phyloP scores from a whole-genome alignment of 2,888 invertebrate genomes.

The Crossocerus cetratus region DNA sequence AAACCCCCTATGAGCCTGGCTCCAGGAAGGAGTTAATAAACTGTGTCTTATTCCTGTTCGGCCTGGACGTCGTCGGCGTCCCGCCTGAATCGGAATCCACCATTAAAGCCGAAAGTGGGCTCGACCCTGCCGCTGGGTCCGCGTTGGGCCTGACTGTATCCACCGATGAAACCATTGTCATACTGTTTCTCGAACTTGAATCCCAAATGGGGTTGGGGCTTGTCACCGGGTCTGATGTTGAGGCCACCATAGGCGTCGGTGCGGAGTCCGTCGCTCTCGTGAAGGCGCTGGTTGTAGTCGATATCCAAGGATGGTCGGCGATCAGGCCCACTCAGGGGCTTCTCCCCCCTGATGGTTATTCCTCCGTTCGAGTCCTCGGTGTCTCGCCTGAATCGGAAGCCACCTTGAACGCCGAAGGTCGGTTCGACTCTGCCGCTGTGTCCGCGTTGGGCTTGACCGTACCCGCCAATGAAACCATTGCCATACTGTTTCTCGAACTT shows the following conservation, averaged over 20 bases:
- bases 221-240: slow-evolving; percentile 34
- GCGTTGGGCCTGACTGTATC: slow-evolving; percentile 44
- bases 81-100: slow-evolving; percentile 32
- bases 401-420: slow-evolving; percentile 3
- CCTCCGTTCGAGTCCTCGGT: slow-evolving; percentile 47
- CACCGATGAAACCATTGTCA: slow-evolving; percentile 48
- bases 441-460: slow-evolving; percentile 39
- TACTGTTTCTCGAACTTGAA: slow-evolving; percentile 45
- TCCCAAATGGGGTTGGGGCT: slow-evolving; percentile 49
- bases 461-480: slow-evolving; percentile 50
- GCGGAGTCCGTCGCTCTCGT: slow-evolving; percentile 36
- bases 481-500: slow-evolving; percentile 43
- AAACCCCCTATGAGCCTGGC: no score
- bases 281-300: slow-evolving; percentile 50
- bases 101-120: slow-evolving; percentile 15
- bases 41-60: neutral
- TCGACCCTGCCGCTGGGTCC: slow-evolving; percentile 11
- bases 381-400: slow-evolving; percentile 30
- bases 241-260: slow-evolving; percentile 51
- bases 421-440: slow-evolving; percentile 22
- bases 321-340: slow-evolving; percentile 51
- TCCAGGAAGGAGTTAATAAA: neutral
- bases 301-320: slow-evolving; percentile 49
- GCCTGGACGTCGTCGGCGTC: slow-evolving; percentile 2
- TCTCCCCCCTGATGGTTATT: slow-evolving; percentile 18